These are phyloP conservation scores for Carapus acus DNA, from an alignment of 2,797 vertebrate genomes.

Conservation along the genomic window DNA sequence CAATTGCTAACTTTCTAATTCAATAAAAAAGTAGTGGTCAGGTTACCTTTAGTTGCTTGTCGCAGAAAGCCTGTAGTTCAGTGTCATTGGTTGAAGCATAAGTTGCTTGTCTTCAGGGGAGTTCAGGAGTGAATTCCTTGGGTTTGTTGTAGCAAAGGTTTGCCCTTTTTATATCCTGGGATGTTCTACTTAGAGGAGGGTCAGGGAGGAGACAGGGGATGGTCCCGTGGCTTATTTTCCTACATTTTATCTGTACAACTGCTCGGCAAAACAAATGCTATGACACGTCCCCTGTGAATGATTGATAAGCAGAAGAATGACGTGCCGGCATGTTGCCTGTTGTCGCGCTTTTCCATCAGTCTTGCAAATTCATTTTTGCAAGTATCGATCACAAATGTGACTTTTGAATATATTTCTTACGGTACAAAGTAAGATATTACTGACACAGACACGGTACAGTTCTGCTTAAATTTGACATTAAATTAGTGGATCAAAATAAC, in stretches of 20 bases:
- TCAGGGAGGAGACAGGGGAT: neutral
- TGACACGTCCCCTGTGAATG: slow-evolving; percentile 45
- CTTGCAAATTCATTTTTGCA: too few relatives aligned
- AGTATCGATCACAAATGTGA: too few relatives aligned
- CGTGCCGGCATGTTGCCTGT: neutral
- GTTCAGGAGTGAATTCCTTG: slow-evolving; percentile 16
- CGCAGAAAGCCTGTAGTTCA: slow-evolving; percentile 27
- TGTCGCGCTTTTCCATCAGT: too few relatives aligned
- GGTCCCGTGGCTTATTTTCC: slow-evolving; percentile 22
- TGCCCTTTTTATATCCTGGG: slow-evolving; percentile 56
- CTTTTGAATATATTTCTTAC: too few relatives aligned
- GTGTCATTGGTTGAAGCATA: slow-evolving; percentile 42
- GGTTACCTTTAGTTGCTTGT: slow-evolving; percentile 45
- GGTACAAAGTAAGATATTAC: too few relatives aligned
- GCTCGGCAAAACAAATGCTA: slow-evolving; percentile 31
- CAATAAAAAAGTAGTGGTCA: neutral
- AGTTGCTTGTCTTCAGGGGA: slow-evolving; percentile 9
- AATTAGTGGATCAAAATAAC: too few relatives aligned
- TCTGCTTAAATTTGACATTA: too few relatives aligned
- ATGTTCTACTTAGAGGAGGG: slow-evolving; percentile 23
- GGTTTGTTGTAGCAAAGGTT: slow-evolving; percentile 17
- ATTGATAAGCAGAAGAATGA: slow-evolving; percentile 41
- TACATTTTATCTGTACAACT: slow-evolving; percentile 24
- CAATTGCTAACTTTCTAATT: too few relatives aligned
- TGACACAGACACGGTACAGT: too few relatives aligned